Conservation (phyloP, 2,113 vertebrate genomes). For the Pygoscelis adeliae region DNA sequence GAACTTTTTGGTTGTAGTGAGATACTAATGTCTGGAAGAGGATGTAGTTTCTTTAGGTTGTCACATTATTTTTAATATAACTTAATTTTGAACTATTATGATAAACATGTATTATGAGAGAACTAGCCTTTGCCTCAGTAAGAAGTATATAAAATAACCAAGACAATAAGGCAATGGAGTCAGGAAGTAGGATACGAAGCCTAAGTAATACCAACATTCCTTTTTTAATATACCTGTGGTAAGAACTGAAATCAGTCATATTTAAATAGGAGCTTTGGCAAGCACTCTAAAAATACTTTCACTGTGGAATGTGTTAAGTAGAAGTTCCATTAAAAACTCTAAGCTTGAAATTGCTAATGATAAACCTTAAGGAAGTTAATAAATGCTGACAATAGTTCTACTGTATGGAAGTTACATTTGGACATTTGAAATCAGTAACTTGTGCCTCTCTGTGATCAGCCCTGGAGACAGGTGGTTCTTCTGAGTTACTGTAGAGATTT, state of each 20-base stretch:
- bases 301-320: background rate
- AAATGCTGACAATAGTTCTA: background rate
- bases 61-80: background rate
- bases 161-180: background rate
- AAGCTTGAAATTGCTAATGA: background rate
- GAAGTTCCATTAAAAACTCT: background rate
- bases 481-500: background rate
- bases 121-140: background rate
- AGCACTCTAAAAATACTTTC: background rate
- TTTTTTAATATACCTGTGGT: background rate
- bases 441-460: background rate
- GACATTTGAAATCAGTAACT: conserved; percentile 1
- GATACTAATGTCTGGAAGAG: background rate
- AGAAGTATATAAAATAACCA: background rate
- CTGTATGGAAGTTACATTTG: background rate
- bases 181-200: background rate
- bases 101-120: background rate
- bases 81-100: background rate
- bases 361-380: conserved; percentile 20
- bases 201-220: background rate
- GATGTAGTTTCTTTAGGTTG: background rate
- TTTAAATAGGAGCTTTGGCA: conserved; percentile 2
- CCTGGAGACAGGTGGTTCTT: background rate
- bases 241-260: background rate
- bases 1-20: background rate